These are phyloP conservation scores for Enteromius paludinosus DNA, from an alignment of 2,797 vertebrate species.

Conservation along the genomic window DNA sequence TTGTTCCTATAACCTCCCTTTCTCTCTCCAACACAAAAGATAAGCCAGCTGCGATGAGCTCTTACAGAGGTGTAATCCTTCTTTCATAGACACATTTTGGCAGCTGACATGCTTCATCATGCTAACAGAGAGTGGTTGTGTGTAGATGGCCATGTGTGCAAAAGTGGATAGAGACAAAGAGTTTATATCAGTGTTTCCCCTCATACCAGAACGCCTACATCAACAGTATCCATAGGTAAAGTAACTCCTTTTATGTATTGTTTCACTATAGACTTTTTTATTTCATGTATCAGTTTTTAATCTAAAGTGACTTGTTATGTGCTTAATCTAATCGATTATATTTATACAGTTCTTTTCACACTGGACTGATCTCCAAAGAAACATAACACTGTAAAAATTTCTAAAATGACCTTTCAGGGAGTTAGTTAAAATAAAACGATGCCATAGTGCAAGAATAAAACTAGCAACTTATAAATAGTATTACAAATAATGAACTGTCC, in stretches of 20 bases:
- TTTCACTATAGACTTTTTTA: background rate
- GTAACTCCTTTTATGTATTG: background rate
- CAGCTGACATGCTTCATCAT: background rate
- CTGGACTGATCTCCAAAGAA: background rate
- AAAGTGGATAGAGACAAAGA: background rate
- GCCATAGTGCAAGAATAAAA: background rate
- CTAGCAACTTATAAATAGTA: background rate
- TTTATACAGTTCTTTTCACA: background rate
- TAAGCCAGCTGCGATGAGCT: conserved; percentile 33
- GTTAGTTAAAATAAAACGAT: background rate
- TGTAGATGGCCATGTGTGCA: background rate
- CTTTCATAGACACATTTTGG: conserved; percentile 8
- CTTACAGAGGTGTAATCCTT: conserved; percentile 14
- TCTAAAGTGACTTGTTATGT: background rate
- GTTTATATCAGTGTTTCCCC: background rate
- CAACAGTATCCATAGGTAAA: background rate
- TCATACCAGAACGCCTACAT: background rate
- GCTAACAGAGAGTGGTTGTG: background rate
- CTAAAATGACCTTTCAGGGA: background rate
- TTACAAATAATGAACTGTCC: background rate
- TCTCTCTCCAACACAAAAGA: conserved; percentile 10
- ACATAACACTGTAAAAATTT: background rate
- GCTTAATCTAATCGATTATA: background rate
- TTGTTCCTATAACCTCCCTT: conserved; percentile 21
- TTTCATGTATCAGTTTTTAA: background rate